A percentile compares a stretch with the other conserved stretches of the same genome.
Evolutionary conservation across 2,113 vertebrate genomes (phyloP).

Genomic region (Tragelaphus buxtoni): DNA sequence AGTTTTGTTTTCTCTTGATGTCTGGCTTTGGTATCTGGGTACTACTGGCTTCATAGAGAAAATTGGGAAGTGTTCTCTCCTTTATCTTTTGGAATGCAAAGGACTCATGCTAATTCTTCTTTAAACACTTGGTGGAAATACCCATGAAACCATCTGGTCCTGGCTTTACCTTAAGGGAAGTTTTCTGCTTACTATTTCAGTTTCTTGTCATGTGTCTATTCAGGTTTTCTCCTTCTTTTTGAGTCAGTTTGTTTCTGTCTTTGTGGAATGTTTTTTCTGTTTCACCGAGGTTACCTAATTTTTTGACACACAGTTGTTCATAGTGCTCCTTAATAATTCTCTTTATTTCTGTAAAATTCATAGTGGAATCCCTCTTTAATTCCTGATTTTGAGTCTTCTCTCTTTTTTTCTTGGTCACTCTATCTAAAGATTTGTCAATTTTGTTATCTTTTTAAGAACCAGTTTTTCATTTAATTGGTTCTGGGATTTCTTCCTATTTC

Average conservation of each 20-base stretch:
- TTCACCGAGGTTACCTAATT: background rate
- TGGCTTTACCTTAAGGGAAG: background rate
- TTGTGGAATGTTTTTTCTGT: background rate
- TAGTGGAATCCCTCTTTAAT: background rate
- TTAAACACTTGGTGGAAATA: background rate
- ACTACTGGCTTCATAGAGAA: background rate
- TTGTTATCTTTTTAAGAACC: background rate
- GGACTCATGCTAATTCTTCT: background rate
- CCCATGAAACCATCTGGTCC: background rate
- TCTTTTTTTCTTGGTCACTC: background rate
- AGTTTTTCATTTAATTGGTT: background rate
- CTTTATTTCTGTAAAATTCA: background rate
- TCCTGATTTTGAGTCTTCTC: background rate
- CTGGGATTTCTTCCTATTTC: background rate
- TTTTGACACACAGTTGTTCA: background rate
- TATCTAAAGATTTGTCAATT: background rate
- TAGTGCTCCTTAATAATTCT: background rate
- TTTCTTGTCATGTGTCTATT: background rate
- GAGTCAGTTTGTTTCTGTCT: background rate
- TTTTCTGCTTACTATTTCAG: background rate
- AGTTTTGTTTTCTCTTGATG: background rate
- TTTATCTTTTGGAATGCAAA: background rate
- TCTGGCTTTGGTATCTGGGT: background rate
- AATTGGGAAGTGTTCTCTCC: background rate
- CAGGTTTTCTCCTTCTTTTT: background rate